Evolutionary conservation across 2,888 invertebrate genomes (phyloP), one percentile per base, ranked within the genome.

Genomic region (Epiblema foenella): DNA sequence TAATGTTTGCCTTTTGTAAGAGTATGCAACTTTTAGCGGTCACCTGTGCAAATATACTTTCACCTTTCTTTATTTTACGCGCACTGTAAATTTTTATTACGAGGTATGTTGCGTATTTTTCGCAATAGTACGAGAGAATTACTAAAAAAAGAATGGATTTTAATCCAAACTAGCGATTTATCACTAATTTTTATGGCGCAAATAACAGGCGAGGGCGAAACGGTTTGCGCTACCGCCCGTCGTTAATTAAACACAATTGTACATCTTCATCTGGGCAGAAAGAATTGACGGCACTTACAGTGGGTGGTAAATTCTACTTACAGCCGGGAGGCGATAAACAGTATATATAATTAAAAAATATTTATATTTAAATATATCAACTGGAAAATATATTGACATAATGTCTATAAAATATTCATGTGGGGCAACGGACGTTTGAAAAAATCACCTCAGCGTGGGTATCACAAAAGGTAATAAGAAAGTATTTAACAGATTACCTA

Each of bases 1-100:
- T 84, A 92, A 92, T 89, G 79, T 91, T 89, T 91, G 86, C 79
- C 80, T 52, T 20, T 51, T 64, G 81, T 83, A 83, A 84, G 83
- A 82, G 81, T 82, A 84, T 82, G 88, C 85, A 88, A 88, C 83
- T 86, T 84, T 85, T 83, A 82, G 83, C 85, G 76, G 85, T 82
- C 83, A 82, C 81, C 83, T 87, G 85, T 86, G 79, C 84, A 84
- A 86, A 88, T 83, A 86, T 84, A 85, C 90, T 93, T 92, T 93
- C 92, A 81, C 88, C 83, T 85, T 83, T 85, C 83, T 79, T 85
- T 81, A 81, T 81, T 82, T 80, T 72, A 67, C 66, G 76, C 77
- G 74, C 71, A 75, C 46, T 20, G 42, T 18, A 58, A 76, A 78
- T 33, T 12, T 56, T 56, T 70, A 58, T 58, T 18, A 42, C 17